Evolutionary conservation across 1,140 invertebrate genomes (phyloP).

Genomic region (Triops cancriformis): DNA sequence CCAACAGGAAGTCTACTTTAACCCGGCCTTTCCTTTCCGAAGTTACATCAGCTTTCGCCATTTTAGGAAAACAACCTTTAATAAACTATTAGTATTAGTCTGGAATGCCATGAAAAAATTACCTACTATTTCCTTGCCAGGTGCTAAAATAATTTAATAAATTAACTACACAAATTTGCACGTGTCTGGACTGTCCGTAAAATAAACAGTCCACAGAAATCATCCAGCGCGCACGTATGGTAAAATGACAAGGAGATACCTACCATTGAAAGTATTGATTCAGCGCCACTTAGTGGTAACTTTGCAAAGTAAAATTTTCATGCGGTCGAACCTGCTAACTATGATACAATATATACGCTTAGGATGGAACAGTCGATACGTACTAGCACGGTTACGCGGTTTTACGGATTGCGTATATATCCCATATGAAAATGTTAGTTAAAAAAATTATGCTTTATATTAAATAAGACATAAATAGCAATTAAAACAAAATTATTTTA

Average conservation of each 20-base stretch:
- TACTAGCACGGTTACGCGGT: too few species aligned
- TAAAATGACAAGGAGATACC: not conserved
- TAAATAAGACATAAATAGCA: too few species aligned
- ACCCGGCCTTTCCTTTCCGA: conserved; percentile 80
- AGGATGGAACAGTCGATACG: too few species aligned
- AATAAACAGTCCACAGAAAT: not conserved
- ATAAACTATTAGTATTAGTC: not conserved
- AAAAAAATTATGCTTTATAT: too few species aligned
- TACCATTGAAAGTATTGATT: too few species aligned
- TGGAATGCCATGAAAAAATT: not conserved
- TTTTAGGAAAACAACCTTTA: not conserved
- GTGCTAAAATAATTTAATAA: not conserved
- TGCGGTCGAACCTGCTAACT: too few species aligned
- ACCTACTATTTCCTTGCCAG: not conserved
- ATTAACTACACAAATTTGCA: not conserved
- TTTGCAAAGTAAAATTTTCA: too few species aligned
- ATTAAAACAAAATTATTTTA: too few species aligned
- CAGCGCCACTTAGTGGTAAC: too few species aligned
- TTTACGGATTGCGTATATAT: too few species aligned
- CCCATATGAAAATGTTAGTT: too few species aligned
- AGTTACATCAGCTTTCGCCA: conserved; percentile 15
- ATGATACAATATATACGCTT: too few species aligned
- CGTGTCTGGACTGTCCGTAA: not conserved
- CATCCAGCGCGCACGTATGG: not conserved
- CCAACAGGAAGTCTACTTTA: conserved; percentile 80